Percentiles rank a stretch among this genome's conserved stretches.
These are phyloP conservation scores for Teleopsis dalmanni DNA, from an alignment of 1,140 invertebrate species.

Conservation along the genomic window DNA sequence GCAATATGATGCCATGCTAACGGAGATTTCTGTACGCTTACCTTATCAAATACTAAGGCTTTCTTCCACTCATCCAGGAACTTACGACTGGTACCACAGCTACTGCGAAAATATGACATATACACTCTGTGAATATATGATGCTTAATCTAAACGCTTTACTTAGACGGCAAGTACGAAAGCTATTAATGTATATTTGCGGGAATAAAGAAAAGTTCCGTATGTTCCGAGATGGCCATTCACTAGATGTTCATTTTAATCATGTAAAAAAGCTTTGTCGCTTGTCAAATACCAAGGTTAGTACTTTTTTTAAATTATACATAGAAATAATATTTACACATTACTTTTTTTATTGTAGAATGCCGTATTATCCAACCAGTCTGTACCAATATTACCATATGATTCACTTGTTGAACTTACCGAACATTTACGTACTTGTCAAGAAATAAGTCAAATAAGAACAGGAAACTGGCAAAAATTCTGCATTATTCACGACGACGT, in stretches of 20 bases:
- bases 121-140: constrained; percentile 90
- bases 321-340: background rate
- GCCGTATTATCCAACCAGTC: constrained; percentile 42
- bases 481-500: constrained; percentile 70
- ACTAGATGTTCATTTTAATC: constrained; percentile 70
- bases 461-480: constrained; percentile 91
- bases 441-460: constrained; percentile 85
- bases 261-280: constrained; percentile 47
- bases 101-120: constrained; percentile 83
- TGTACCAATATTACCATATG: constrained; percentile 64
- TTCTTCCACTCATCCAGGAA: constrained; percentile 48
- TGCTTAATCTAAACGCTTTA: constrained; percentile 77
- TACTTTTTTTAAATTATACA: background rate
- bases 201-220: constrained; percentile 91
- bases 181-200: constrained; percentile 85
- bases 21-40: constrained; percentile 87
- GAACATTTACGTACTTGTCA: constrained; percentile 91
- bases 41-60: constrained; percentile 89
- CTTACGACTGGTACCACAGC: constrained; percentile 65
- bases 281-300: constrained; percentile 44
- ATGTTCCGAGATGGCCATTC: constrained; percentile 89
- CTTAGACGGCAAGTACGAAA: constrained; percentile 77
- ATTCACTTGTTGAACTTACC: constrained; percentile 83
- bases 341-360: constrained; percentile 15
- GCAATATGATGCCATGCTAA: constrained; percentile 84